These are phyloP conservation scores for Caenorhabditis sp. DNA, from an alignment of 2,888 invertebrate genomes.

Conservation along the genomic window DNA sequence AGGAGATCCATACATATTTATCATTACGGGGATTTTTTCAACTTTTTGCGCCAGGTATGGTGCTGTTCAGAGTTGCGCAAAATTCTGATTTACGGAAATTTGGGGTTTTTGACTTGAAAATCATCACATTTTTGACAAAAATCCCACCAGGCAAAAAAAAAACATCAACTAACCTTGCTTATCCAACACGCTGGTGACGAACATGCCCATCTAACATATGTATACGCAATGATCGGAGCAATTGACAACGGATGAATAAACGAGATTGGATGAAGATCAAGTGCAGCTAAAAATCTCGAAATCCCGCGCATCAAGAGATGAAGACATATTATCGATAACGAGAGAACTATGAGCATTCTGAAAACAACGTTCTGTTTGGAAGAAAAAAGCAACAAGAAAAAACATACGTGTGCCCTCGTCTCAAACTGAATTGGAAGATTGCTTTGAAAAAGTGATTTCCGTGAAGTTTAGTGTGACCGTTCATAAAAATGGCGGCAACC, in stretches of 20 bases:
- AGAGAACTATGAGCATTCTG: conserved; percentile 50
- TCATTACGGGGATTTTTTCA: too few relatives aligned
- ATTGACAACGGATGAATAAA: conserved; percentile 59
- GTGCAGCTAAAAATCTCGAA: conserved; percentile 64
- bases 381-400: too few relatives aligned
- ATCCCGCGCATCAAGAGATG: conserved; percentile 57
- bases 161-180: not conserved
- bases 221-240: conserved; percentile 48
- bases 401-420: conserved; percentile 34
- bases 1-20: too few relatives aligned
- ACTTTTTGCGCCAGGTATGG: too few relatives aligned
- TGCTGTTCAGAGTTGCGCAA: too few relatives aligned
- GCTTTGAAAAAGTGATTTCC: conserved; percentile 22
- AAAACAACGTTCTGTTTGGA: conserved; percentile 6
- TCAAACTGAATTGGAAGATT: conserved; percentile 21
- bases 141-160: too few relatives aligned
- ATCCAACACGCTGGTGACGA: conserved; percentile 31
- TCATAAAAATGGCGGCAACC: conserved; percentile 26
- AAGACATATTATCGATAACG: conserved; percentile 43
- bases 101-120: too few relatives aligned
- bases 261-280: conserved; percentile 52
- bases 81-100: too few relatives aligned
- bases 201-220: conserved; percentile 31
- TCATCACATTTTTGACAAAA: too few relatives aligned
- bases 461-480: conserved; percentile 26